phyloP scores from a whole-genome alignment of 2,888 invertebrate species.

The Calliopum simillimum region DNA sequence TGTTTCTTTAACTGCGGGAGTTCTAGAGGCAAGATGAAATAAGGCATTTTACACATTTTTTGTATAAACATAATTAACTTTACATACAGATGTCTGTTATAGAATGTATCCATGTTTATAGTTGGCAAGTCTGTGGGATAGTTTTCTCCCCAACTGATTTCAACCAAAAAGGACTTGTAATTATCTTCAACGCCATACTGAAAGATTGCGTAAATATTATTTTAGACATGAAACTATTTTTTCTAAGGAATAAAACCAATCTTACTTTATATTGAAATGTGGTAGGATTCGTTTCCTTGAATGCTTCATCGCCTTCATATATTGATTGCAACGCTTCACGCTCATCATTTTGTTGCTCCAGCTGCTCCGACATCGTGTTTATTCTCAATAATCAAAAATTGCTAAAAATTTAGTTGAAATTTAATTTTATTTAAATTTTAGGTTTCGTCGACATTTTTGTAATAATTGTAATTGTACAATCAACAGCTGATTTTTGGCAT shows the following conservation, averaged over 20 bases:
- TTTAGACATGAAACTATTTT: not conserved
- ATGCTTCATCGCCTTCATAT: conserved; percentile 91
- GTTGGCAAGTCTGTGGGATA: conserved; percentile 88
- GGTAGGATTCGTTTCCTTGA: conserved; percentile 81
- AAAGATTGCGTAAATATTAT: conserved; percentile 6
- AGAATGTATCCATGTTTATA: conserved; percentile 90
- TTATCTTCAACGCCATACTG: conserved; percentile 86
- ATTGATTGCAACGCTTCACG: conserved; percentile 91
- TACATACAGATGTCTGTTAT: conserved; percentile 92
- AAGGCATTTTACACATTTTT: conserved; percentile 79
- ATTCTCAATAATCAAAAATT: not conserved
- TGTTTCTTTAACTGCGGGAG: conserved; percentile 77
- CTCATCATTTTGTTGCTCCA: conserved; percentile 86
- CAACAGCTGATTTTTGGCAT: conserved; percentile 24
- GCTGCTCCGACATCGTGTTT: conserved; percentile 69
- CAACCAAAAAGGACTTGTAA: conserved; percentile 84
- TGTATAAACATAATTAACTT: conserved; percentile 68
- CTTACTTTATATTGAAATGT: conserved; percentile 92
- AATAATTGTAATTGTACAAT: not conserved
- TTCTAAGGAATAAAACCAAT: not conserved
- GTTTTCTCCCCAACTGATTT: conserved; percentile 86
- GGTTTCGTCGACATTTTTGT: conserved; percentile 6
- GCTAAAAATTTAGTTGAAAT: not conserved
- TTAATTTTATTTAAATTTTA: not conserved
- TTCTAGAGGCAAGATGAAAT: conserved; percentile 66